Percentiles rank a stretch among this genome's conserved stretches.
These are phyloP conservation scores for Tipula unca DNA, from an alignment of 2,888 invertebrate species.

Conservation along the genomic window DNA sequence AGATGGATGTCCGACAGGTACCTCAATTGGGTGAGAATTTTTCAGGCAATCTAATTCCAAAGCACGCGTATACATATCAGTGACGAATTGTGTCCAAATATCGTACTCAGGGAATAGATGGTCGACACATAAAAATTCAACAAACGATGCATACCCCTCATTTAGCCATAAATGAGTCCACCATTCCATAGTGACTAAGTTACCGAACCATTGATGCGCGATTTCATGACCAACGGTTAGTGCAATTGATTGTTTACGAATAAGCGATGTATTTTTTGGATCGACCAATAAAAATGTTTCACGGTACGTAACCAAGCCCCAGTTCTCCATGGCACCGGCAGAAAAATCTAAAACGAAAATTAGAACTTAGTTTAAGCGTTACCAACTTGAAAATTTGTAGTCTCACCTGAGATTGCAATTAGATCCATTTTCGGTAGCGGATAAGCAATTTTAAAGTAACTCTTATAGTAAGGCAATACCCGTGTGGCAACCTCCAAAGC, in stretches of 20 bases:
- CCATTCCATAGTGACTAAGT: conserved; percentile 97
- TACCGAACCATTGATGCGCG: conserved; percentile 98
- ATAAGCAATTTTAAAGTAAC: conserved; percentile 91
- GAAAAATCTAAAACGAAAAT: conserved; percentile 61
- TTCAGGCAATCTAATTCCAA: conserved; percentile 79
- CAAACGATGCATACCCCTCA: conserved; percentile 94
- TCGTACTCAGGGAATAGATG: conserved; percentile 91
- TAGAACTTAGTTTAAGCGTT: neutral
- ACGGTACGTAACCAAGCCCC: conserved; percentile 90
- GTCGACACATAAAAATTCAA: conserved; percentile 89
- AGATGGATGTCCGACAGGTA: conserved; percentile 85
- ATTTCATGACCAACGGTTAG: conserved; percentile 86
- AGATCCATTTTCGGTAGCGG: conserved; percentile 94
- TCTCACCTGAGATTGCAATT: conserved; percentile 71
- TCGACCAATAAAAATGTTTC: conserved; percentile 88
- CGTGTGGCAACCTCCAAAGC: conserved; percentile 87
- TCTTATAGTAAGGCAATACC: conserved; percentile 87
- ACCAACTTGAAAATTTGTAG: neutral
- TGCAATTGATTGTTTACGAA: conserved; percentile 77
- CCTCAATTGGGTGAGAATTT: conserved; percentile 94
- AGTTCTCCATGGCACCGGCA: conserved; percentile 97
- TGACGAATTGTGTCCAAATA: conserved; percentile 95
- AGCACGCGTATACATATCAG: conserved; percentile 76
- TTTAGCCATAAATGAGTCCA: conserved; percentile 96
- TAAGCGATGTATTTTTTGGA: conserved; percentile 78